These are phyloP conservation scores for Drosophila orena DNA, from an alignment of 1,140 invertebrate genomes.

Conservation along the genomic window DNA sequence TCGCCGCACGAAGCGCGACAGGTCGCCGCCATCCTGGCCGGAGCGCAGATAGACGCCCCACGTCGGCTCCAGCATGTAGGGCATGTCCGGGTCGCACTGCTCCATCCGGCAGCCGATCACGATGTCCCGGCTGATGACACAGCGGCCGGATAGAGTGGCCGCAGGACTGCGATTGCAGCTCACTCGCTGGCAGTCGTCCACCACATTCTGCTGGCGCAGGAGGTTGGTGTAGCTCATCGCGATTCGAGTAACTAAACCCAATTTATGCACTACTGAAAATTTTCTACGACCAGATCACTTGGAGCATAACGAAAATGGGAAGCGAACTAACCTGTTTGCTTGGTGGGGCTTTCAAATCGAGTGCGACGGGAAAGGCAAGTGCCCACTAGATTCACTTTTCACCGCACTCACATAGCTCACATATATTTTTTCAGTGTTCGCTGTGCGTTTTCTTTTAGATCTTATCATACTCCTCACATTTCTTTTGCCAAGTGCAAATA, in stretches of 20 bases:
- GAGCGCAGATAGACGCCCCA: conserved; percentile 65
- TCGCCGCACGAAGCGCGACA: conserved; percentile 45
- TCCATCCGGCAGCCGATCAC: conserved; percentile 59
- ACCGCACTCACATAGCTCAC: no score
- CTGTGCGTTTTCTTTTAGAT: no score
- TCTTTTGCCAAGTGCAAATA: not conserved
- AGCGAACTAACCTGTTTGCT: not conserved
- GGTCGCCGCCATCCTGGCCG: conserved; percentile 21
- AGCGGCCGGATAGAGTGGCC: not conserved
- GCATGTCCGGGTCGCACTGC: conserved; percentile 42
- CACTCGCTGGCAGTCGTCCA: conserved; percentile 50
- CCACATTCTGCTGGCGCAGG: conserved; percentile 23
- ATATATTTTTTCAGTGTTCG: no score
- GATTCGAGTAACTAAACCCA: not conserved
- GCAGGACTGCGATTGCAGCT: conserved; percentile 42
- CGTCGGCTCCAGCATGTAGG: conserved; percentile 56
- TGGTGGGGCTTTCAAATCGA: not conserved
- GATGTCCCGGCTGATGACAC: conserved; percentile 51
- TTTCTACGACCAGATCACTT: not conserved
- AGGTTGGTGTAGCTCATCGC: conserved; percentile 46
- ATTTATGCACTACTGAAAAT: not conserved
- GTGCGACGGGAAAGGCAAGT: not conserved
- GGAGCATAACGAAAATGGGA: not conserved
- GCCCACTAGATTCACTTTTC: not conserved
- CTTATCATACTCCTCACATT: no score